phyloP scores from a whole-genome alignment of 1,140 invertebrate genomes.

The Orchestia grillus region DNA sequence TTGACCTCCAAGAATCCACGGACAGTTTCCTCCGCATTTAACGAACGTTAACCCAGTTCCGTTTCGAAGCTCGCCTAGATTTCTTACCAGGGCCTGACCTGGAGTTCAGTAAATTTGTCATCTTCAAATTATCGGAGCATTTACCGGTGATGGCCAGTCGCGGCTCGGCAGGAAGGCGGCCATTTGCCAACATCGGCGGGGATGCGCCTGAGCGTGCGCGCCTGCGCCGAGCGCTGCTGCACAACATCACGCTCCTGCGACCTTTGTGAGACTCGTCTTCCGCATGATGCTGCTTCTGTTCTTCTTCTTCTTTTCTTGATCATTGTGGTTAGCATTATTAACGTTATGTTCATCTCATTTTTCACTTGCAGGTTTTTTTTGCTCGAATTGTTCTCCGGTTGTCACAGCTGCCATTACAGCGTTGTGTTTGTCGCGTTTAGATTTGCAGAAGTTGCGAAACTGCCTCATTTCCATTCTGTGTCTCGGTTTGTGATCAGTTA shows the following conservation, averaged over 20 bases:
- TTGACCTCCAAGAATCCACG: background rate
- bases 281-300: background rate
- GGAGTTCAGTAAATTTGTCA: background rate
- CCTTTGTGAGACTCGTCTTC: background rate
- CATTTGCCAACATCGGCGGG: too few species aligned
- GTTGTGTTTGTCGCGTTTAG: too few species aligned
- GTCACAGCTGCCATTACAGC: too few species aligned
- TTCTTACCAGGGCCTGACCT: background rate
- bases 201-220: too few species aligned
- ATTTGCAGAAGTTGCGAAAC: too few species aligned
- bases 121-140: background rate
- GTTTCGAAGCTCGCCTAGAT: background rate
- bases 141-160: background rate
- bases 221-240: background rate
- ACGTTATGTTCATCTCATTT: too few species aligned
- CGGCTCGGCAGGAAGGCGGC: background rate
- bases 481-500: too few species aligned
- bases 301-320: too few species aligned
- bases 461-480: too few species aligned
- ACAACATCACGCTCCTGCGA: background rate
- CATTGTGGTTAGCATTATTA: too few species aligned
- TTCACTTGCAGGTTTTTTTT: too few species aligned
- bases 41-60: background rate
- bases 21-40: background rate
- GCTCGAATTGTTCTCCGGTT: too few species aligned